Conservation (phyloP, 2,797 vertebrate species). For the Selene dorsalis region DNA sequence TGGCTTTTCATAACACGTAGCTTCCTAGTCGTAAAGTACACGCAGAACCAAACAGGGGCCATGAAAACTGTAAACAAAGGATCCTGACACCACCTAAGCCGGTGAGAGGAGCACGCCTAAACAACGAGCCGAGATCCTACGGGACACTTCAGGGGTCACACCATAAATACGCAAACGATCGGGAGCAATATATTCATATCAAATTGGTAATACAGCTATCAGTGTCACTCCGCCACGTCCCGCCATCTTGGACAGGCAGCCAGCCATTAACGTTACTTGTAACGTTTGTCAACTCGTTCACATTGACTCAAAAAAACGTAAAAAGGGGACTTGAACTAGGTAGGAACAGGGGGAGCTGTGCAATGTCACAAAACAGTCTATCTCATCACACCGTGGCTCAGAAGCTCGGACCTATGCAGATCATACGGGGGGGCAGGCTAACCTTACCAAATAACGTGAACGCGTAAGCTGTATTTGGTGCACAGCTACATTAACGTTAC, state of each 20-base stretch:
- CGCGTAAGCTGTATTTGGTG: constrained; percentile 33
- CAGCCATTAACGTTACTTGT: constrained; percentile 79
- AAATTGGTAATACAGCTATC: constrained; percentile 58
- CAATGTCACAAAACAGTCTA: constrained; percentile 2
- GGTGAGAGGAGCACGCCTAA: constrained; percentile 10
- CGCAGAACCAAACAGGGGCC: constrained; percentile 31
- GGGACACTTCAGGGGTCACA: neutral
- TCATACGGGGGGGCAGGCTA: constrained; percentile 1
- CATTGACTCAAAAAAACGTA: neutral
- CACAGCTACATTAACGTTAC: constrained; percentile 53
- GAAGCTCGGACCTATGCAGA: neutral
- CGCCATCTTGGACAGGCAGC: constrained; percentile 96
- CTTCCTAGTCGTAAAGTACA: constrained; percentile 30
- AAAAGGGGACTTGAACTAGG: neutral
- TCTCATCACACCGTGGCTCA: neutral
- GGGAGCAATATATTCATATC: constrained; percentile 17
- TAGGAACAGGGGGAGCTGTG: neutral
- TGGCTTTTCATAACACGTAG: constrained; percentile 11
- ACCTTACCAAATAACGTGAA: constrained; percentile 27
- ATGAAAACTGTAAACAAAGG: constrained; percentile 76
- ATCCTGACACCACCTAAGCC: constrained; percentile 39
- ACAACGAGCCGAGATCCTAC: neutral
- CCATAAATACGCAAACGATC: neutral
- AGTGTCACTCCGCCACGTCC: constrained; percentile 90
- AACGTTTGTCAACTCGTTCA: constrained; percentile 68